These are phyloP conservation scores for Drosophila histrio DNA, from an alignment of 2,888 invertebrate genomes.

Conservation along the genomic window DNA sequence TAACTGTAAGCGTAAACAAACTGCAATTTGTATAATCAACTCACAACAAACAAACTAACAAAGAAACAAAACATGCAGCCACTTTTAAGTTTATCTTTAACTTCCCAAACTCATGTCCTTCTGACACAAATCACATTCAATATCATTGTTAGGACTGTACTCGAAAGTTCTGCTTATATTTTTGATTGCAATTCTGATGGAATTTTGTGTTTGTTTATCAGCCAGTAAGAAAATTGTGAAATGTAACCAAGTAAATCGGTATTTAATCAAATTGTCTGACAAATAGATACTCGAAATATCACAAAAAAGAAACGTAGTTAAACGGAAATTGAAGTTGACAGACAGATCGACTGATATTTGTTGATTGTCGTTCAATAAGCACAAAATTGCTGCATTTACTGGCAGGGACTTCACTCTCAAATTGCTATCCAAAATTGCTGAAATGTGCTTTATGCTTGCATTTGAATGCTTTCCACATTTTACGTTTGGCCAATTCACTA, in stretches of 20 bases:
- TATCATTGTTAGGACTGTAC: conserved; percentile 1
- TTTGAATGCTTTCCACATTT: conserved; percentile 4
- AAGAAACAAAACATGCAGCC: conserved; percentile 6
- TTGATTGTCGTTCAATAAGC: background rate
- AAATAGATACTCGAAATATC: background rate
- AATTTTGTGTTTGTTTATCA: conserved; percentile 4
- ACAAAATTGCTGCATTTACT: background rate
- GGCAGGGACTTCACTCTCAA: background rate
- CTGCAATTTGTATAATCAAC: conserved; percentile 53
- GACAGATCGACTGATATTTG: background rate
- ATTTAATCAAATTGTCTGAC: background rate
- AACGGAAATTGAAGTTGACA: background rate
- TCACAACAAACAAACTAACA: conserved; percentile 24
- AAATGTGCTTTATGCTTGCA: conserved; percentile 7
- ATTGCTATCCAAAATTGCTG: conserved; percentile 17
- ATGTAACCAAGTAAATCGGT: background rate
- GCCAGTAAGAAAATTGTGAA: background rate
- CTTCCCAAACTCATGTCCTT: background rate
- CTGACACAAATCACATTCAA: background rate
- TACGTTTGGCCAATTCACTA: background rate
- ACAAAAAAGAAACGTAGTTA: background rate
- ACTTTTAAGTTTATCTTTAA: conserved; percentile 14
- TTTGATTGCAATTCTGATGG: conserved; percentile 34
- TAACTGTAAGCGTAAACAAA: conserved; percentile 61
- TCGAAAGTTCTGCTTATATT: conserved; percentile 20